Evolutionary conservation across 2,888 invertebrate genomes (phyloP).

Genomic region (Empis livida): DNA sequence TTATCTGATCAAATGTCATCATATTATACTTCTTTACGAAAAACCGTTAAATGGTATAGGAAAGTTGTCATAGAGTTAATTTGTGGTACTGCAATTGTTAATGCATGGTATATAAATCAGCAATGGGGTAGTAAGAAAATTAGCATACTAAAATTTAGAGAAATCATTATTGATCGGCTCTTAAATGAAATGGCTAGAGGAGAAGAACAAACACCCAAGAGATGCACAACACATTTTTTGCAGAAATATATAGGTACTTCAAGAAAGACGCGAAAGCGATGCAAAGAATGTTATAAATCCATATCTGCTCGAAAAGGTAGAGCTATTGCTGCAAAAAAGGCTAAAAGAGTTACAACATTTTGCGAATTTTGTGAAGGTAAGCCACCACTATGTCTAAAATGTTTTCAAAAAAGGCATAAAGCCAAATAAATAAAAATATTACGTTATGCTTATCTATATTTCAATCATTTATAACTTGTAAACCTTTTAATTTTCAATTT

Average conservation of each 20-base stretch:
- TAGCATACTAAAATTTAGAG: too few relatives aligned
- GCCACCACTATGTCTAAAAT: background rate
- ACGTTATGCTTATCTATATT: too few relatives aligned
- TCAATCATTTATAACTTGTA: too few relatives aligned
- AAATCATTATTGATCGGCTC: too few relatives aligned
- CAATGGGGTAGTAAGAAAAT: too few relatives aligned
- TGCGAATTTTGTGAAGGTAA: background rate
- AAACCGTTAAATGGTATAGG: background rate
- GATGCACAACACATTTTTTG: slow-evolving; percentile 2
- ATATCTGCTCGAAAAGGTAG: background rate
- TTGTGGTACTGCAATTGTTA: too few relatives aligned
- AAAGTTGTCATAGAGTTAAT: too few relatives aligned
- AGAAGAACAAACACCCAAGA: slow-evolving; percentile 1
- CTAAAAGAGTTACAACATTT: background rate
- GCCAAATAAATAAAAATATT: background rate
- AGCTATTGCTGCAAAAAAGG: background rate
- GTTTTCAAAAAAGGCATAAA: background rate
- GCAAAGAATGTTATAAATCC: slow-evolving; percentile 3
- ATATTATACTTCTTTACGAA: slow-evolving; percentile 3
- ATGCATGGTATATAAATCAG: background rate
- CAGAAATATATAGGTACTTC: slow-evolving; percentile 1
- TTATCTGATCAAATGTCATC: background rate
- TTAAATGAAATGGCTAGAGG: background rate
- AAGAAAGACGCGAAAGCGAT: slow-evolving; percentile 3
- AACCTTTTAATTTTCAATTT: background rate